phyloP scores from a whole-genome alignment of 2,888 invertebrate genomes.

The Drosophila helvetica region DNA sequence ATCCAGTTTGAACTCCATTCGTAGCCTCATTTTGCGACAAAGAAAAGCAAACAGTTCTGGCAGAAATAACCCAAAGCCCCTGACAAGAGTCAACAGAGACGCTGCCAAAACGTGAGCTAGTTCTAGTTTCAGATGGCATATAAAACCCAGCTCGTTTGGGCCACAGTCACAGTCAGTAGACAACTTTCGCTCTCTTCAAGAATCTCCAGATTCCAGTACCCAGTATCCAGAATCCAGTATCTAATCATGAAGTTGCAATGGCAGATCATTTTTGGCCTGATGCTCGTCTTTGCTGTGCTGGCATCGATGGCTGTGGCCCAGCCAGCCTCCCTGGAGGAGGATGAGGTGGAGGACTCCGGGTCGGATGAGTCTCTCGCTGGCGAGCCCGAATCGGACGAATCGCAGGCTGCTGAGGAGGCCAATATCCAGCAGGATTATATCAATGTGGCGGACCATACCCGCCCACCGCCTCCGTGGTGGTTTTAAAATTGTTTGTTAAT shows the following conservation, averaged over 20 bases:
- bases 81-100: neutral
- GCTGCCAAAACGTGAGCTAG: slow-evolving; percentile 15
- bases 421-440: slow-evolving; percentile 30
- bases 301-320: slow-evolving; percentile 28
- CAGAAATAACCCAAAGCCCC: slow-evolving; percentile 1
- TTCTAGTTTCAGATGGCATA: slow-evolving; percentile 10
- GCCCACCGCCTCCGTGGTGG: slow-evolving; percentile 34
- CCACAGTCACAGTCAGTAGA: neutral
- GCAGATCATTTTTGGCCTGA: slow-evolving; percentile 44
- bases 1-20: neutral
- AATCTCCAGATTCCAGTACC: too few relatives aligned
- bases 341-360: neutral
- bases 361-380: neutral
- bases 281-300: slow-evolving; percentile 44
- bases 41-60: slow-evolving; percentile 18
- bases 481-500: slow-evolving; percentile 1
- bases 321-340: neutral
- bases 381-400: slow-evolving; percentile 1
- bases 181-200: slow-evolving; percentile 23
- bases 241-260: slow-evolving; percentile 50
- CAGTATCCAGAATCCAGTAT: neutral
- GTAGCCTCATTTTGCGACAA: neutral
- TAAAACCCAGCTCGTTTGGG: neutral
- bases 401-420: neutral
- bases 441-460: slow-evolving; percentile 25